A percentile compares a stretch with the other conserved stretches of the same genome.
Conservation (phyloP, 2,888 invertebrate species). For the Erynnis tages region DNA sequence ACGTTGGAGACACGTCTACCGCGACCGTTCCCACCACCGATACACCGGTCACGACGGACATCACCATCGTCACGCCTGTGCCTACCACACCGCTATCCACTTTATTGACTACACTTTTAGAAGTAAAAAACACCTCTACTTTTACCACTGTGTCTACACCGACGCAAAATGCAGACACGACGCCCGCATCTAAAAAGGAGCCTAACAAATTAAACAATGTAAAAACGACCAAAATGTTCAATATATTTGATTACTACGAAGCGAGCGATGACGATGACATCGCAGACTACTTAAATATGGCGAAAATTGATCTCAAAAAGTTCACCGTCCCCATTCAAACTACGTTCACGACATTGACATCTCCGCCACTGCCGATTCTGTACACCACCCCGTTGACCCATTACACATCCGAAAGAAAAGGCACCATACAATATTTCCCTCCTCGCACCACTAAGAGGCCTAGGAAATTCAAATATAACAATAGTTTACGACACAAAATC, state of each 20-base stretch:
- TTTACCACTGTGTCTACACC: conserved; percentile 20
- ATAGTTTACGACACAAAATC: conserved; percentile 45
- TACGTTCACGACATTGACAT: conserved; percentile 26
- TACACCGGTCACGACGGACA: conserved; percentile 10
- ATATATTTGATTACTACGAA: conserved; percentile 59
- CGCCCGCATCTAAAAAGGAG: not conserved
- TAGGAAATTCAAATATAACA: conserved; percentile 48
- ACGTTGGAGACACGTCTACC: conserved; percentile 26
- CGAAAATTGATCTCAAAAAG: conserved; percentile 65
- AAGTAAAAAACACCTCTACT: conserved; percentile 1
- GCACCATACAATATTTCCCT: conserved; percentile 70
- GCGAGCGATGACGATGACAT: conserved; percentile 59
- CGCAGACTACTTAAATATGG: conserved; percentile 55
- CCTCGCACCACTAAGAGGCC: conserved; percentile 49
- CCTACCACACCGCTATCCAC: conserved; percentile 8
- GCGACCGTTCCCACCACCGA: conserved; percentile 14
- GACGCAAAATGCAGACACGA: conserved; percentile 14
- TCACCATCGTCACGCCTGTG: conserved; percentile 10
- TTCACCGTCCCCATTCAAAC: conserved; percentile 38
- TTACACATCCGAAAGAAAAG: conserved; percentile 50
- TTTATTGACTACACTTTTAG: not conserved
- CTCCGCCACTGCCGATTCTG: conserved; percentile 35
- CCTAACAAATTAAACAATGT: conserved; percentile 29
- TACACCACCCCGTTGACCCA: conserved; percentile 35
- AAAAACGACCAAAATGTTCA: conserved; percentile 48